Evolutionary conservation across 2,113 vertebrate genomes (phyloP).

Genomic region (Gadus macrocephalus): DNA sequence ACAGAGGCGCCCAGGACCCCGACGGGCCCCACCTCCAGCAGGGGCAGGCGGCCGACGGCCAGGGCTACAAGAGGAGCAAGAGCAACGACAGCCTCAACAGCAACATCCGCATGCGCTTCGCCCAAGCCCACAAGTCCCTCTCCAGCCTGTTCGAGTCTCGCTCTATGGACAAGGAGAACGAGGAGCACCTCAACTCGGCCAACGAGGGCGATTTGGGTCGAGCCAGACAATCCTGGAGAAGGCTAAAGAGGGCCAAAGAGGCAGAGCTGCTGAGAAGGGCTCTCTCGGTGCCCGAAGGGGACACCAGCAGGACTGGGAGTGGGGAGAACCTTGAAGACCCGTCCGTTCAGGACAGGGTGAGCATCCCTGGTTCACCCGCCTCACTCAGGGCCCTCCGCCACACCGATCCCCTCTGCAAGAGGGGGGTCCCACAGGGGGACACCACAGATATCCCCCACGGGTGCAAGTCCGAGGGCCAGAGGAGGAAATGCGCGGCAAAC

Average conservation of each 20-base stretch:
- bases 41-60: constrained; percentile 45
- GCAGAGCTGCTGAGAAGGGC: constrained; percentile 60
- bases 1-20: constrained; percentile 16
- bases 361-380: constrained; percentile 28
- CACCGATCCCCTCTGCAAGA: constrained; percentile 53
- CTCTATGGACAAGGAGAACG: constrained; percentile 69
- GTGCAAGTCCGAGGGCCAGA: constrained; percentile 54
- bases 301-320: not conserved
- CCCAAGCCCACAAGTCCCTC: constrained; percentile 81
- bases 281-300: constrained; percentile 39
- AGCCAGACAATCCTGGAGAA: constrained; percentile 69
- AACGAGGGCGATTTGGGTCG: constrained; percentile 62
- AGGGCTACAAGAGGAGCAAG: constrained; percentile 66
- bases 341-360: constrained; percentile 23
- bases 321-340: constrained; percentile 17
- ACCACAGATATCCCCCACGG: constrained; percentile 37
- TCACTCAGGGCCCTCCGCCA: constrained; percentile 35
- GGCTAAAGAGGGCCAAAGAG: constrained; percentile 67
- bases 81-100: constrained; percentile 72
- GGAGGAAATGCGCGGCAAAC: constrained; percentile 55
- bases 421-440: constrained; percentile 23
- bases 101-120: constrained; percentile 73
- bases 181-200: constrained; percentile 54
- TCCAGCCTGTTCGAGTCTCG: constrained; percentile 81
- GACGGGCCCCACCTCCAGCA: constrained; percentile 38